phyloP scores from a whole-genome alignment of 1,140 invertebrate genomes.

The Latrodectus geometricus region DNA sequence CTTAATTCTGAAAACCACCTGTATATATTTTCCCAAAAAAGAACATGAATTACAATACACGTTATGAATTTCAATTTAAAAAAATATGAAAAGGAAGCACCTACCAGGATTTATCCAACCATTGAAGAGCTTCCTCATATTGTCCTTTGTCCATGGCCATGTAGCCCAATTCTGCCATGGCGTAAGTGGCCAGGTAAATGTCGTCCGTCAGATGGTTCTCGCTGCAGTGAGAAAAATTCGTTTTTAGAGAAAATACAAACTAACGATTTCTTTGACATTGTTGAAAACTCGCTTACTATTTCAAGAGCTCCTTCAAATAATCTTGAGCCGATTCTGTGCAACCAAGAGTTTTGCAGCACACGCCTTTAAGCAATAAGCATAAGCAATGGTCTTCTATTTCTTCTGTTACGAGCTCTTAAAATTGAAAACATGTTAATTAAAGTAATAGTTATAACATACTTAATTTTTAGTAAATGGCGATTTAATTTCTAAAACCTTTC shows the following conservation, averaged over 20 bases:
- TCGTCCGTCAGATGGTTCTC: slow-evolving; percentile 87
- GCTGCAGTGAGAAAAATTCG: slow-evolving; percentile 66
- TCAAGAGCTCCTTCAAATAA: slow-evolving; percentile 34
- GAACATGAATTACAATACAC: too few species aligned
- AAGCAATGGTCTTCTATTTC: slow-evolving; percentile 84
- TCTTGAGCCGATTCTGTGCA: slow-evolving; percentile 80
- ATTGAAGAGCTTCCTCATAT: slow-evolving; percentile 73
- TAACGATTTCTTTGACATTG: not conserved
- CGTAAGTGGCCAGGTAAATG: slow-evolving; percentile 86
- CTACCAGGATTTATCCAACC: slow-evolving; percentile 45
- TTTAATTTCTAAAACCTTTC: too few species aligned
- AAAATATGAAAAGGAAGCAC: too few species aligned
- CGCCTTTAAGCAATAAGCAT: slow-evolving; percentile 82
- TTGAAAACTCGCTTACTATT: slow-evolving; percentile 67
- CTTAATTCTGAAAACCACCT: too few species aligned
- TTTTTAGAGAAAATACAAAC: not conserved
- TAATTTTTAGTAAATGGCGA: too few species aligned
- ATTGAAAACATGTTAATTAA: not conserved
- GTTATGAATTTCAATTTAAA: too few species aligned
- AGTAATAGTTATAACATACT: too few species aligned
- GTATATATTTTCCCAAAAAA: too few species aligned
- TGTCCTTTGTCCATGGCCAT: slow-evolving; percentile 79
- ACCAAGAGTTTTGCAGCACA: slow-evolving; percentile 81
- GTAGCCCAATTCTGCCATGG: slow-evolving; percentile 86
- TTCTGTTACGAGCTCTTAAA: slow-evolving; percentile 67